Evolutionary conservation across 2,113 vertebrate species (phyloP), one percentile per base, ranked within the genome.

Genomic region (Limanda limanda): DNA sequence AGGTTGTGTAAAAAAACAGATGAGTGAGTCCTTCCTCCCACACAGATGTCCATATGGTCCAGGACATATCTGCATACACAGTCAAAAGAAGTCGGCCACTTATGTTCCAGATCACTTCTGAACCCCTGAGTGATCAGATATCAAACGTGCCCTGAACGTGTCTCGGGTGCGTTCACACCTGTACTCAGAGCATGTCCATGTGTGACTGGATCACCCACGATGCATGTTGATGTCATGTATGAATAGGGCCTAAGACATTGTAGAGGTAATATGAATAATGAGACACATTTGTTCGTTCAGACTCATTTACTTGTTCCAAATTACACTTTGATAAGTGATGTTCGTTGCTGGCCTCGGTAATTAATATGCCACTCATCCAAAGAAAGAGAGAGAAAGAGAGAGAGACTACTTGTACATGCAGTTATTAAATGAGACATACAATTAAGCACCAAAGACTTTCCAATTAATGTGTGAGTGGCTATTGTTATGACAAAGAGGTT

Each of bases 381-480:
- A 42, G 40, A 48, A 51, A 70, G 58, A 80, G 57, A 0, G 59
- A 58, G 25, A 37, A 8, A 6, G 14, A 21, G 18, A 54, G 40
- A 54, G 78, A 77, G 47, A 57, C 63, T 76, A 12, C 76, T 83
- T 66, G 40, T 84, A 12, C 40, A 51, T 51, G 35, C 55, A 73
- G 71, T 86, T 82, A 84, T 86, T 91, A 85, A 91, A 85, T 67
- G 65, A 85, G 86, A 89, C 87, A 56, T 79, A 85, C 80, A 81
- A 83, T 91, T 82, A 90, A 74, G 81, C 74, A 85, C 67, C 84
- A 81, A 72, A 69, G 59, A 76, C 74, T 83, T 84, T 82, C n/a
- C 62, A 85, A 83, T 91, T 91, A 91, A 88, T 89, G 51, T 87
- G 66, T 62, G 74, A 89, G 80, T 69, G 69, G 70, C 74, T 86